Conservation (phyloP, 2,888 invertebrate species). For the Drosophila conformis region DNA sequence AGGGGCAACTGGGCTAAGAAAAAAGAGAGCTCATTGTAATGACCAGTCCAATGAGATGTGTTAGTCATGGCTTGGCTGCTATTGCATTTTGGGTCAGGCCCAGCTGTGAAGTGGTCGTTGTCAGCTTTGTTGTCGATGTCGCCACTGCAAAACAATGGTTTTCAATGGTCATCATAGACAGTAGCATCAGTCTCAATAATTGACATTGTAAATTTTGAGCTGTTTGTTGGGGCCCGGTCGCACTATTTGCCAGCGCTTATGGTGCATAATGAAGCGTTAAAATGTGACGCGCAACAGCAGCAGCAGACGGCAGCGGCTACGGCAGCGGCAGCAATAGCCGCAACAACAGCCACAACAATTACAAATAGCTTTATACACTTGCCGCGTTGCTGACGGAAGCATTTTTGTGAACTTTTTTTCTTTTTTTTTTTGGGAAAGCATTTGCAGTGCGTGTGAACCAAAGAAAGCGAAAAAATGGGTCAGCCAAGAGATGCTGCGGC, state of each 20-base stretch:
- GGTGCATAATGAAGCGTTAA: slow-evolving; percentile 79
- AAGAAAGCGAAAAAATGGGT: slow-evolving; percentile 72
- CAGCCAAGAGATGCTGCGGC: slow-evolving; percentile 58
- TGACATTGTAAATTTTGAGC: slow-evolving; percentile 68
- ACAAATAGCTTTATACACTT: slow-evolving; percentile 75
- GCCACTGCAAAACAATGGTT: slow-evolving; percentile 67
- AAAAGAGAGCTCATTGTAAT: slow-evolving; percentile 50
- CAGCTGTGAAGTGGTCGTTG: slow-evolving; percentile 42
- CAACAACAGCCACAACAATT: slow-evolving; percentile 63
- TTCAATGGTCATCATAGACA: slow-evolving; percentile 61
- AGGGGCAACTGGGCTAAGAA: slow-evolving; percentile 13
- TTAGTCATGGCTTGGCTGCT: slow-evolving; percentile 46
- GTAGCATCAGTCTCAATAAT: slow-evolving; percentile 61
- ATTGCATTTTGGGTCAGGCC: slow-evolving; percentile 52
- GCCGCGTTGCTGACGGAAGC: slow-evolving; percentile 74
- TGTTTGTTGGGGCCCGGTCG: slow-evolving; percentile 43
- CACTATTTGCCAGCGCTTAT: slow-evolving; percentile 43
- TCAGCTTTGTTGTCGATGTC: slow-evolving; percentile 46
- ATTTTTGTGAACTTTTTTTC: slow-evolving; percentile 57
- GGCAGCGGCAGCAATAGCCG: slow-evolving; percentile 11
- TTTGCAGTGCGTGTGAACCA: slow-evolving; percentile 76
- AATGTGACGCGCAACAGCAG: slow-evolving; percentile 70
- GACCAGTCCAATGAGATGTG: slow-evolving; percentile 30
- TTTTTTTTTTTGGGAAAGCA: slow-evolving; percentile 66
- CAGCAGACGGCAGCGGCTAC: neutral